Evolutionary conservation across 2,113 vertebrate species (phyloP).

Genomic region (Corythaixoides concolor): DNA sequence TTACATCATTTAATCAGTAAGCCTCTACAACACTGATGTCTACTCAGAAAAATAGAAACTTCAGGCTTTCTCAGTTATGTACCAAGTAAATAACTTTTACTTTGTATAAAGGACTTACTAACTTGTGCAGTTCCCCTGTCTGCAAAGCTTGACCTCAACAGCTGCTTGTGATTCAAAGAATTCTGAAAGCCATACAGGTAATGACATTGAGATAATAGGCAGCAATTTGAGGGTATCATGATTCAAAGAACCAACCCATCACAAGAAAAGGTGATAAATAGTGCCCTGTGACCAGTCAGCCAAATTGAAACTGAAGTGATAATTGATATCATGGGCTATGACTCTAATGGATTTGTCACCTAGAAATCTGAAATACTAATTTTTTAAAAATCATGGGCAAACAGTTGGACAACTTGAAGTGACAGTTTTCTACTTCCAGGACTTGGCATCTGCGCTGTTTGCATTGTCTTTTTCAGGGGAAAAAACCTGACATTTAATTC

Average conservation of each 20-base stretch:
- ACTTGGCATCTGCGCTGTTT: conserved; percentile 39
- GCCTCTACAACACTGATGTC: conserved; percentile 46
- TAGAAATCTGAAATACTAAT: conserved; percentile 76
- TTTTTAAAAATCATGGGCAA: conserved; percentile 61
- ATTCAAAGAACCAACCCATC: conserved; percentile 68
- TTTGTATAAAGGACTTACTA: conserved; percentile 60
- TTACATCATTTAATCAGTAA: conserved; percentile 59
- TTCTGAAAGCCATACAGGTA: conserved; percentile 73
- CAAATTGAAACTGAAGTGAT: conserved; percentile 81
- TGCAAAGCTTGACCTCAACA: conserved; percentile 67
- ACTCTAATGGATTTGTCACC: conserved; percentile 80
- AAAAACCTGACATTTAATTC: conserved; percentile 60
- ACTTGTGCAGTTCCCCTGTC: conserved; percentile 55
- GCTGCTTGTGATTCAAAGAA: conserved; percentile 69
- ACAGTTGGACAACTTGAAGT: conserved; percentile 67
- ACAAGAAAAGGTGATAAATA: conserved; percentile 68
- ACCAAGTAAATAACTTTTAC: conserved; percentile 60
- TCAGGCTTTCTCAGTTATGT: conserved; percentile 51
- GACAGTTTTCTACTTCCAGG: conserved; percentile 45
- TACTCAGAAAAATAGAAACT: conserved; percentile 51
- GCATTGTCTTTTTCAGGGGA: conserved; percentile 53
- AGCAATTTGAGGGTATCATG: conserved; percentile 84
- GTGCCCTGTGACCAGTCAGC: conserved; percentile 69
- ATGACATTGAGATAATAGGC: conserved; percentile 84
- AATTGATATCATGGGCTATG: conserved; percentile 81